phyloP scores from a whole-genome alignment of 2,797 vertebrate species.

The Anguilla megastoma region DNA sequence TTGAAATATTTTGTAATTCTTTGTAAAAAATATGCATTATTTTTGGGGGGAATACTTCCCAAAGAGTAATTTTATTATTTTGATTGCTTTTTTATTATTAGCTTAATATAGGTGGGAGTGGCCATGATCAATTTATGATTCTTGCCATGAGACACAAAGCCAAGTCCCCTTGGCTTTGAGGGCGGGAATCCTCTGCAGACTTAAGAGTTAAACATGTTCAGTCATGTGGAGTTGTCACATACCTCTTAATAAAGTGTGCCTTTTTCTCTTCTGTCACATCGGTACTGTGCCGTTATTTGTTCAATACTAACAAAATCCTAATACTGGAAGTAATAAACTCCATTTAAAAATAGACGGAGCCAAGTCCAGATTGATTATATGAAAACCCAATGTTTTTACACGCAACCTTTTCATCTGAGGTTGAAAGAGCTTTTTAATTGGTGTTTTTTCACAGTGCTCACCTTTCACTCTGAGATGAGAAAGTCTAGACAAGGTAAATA shows the following conservation, averaged over 20 bases:
- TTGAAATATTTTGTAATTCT: not conserved
- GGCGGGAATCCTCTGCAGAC: not conserved
- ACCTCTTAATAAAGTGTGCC: not conserved
- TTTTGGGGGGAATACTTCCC: not conserved
- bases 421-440: slow-evolving; percentile 59
- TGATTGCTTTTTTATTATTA: not conserved
- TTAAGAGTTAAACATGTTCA: not conserved
- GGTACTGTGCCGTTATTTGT: not conserved
- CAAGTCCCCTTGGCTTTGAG: not conserved
- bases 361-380: not conserved
- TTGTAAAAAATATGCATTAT: not conserved
- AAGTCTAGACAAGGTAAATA: slow-evolving; percentile 46
- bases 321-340: not conserved
- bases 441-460: slow-evolving; percentile 51
- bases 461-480: slow-evolving; percentile 41
- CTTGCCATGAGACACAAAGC: not conserved
- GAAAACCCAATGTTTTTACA: slow-evolving; percentile 56
- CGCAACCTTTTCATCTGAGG: slow-evolving; percentile 50
- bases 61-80: not conserved
- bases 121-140: not conserved
- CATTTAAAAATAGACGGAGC: not conserved
- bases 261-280: not conserved
- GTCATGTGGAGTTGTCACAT: not conserved
- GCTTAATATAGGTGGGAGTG: not conserved
- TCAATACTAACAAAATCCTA: not conserved